Evolutionary conservation across 2,113 vertebrate genomes (phyloP), one percentile per base, ranked within the genome.

Genomic region (Myiopsitta monachus): DNA sequence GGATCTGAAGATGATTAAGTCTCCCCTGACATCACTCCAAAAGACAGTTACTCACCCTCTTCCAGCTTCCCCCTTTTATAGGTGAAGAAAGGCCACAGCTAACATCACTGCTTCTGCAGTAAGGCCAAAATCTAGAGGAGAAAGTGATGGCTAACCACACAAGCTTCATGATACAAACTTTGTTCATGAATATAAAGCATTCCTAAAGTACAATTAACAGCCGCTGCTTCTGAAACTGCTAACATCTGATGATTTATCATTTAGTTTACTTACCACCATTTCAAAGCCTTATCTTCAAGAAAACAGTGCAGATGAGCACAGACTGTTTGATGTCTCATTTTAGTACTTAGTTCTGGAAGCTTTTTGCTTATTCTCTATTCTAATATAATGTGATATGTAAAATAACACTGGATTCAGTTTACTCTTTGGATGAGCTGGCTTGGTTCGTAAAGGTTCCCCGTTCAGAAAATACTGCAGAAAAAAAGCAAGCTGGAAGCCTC

Each of bases 1-100:
- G 47, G 55, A 94, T 95, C 94, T 96, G 96, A 96, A 94, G 81
- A 95, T 95, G 87, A 95, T 97, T 97, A 95, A 95, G 44, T 28
- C 49, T 94, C 73, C 69, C 83, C 66, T 95, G 81, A 95, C 87
- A 89, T 64, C 77, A 76, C 36, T 95, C 77, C 87, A 87, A 47
- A 79, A 93, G 90, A 83, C 51, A 84, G 51, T 81, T 83, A 86
- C n/a, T 87, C 61, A 67, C 66, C 87, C 93, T 86, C 47, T 77
- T 88, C 57, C 77, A 89, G 77, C 57, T 82, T 95, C 72, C 13
- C 33, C 14, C 55, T 81, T 84, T 87, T 52, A 41, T 87, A 94
- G 92, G 94, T 94, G 95, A 92, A 93, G 86, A 95, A 92, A 90
- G 62, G 73, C 95, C 83, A 75, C 83, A 86, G 88, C 57, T 73